A percentile compares a stretch with the other conserved stretches of the same genome.
Conservation (phyloP, 92 coral and sea anemone genomes). For the Meandrina meandrites region DNA sequence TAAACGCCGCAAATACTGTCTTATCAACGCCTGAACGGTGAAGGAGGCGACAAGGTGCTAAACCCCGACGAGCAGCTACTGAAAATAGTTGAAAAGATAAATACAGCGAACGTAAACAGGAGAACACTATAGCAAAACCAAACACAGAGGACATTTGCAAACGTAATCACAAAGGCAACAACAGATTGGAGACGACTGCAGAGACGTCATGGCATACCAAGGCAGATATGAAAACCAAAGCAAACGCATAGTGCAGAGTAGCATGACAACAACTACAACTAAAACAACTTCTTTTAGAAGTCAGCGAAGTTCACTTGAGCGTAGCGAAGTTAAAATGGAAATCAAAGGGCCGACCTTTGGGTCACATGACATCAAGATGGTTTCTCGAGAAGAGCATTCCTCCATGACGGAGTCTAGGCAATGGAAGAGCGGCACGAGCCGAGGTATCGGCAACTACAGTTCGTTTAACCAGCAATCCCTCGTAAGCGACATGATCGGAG, state of each 20-base stretch:
- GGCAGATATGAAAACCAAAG: not conserved
- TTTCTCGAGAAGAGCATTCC: not conserved
- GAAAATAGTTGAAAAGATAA: not conserved
- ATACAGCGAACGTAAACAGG: not conserved
- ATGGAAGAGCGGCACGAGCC: not conserved
- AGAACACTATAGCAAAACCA: not conserved
- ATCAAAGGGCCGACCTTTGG: not conserved
- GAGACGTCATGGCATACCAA: not conserved
- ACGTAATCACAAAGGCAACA: not conserved
- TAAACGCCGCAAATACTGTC: not conserved
- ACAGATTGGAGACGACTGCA: not conserved
- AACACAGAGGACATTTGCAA: not conserved
- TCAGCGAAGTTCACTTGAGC: not conserved
- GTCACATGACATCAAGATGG: constrained; percentile 12
- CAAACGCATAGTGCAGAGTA: not conserved
- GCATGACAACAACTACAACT: constrained; percentile 10
- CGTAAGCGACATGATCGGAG: constrained; percentile 7
- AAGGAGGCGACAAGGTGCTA: not conserved
- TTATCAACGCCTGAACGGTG: not conserved
- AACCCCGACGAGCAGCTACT: not conserved
- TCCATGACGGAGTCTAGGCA: constrained; percentile 5
- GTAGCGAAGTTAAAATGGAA: constrained; percentile 11
- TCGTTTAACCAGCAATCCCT: constrained; percentile 2
- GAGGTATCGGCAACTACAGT: not conserved
- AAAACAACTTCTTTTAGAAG: constrained; percentile 17